Evolutionary conservation across 2,113 vertebrate genomes (phyloP).

Genomic region (Nanorana parkeri): DNA sequence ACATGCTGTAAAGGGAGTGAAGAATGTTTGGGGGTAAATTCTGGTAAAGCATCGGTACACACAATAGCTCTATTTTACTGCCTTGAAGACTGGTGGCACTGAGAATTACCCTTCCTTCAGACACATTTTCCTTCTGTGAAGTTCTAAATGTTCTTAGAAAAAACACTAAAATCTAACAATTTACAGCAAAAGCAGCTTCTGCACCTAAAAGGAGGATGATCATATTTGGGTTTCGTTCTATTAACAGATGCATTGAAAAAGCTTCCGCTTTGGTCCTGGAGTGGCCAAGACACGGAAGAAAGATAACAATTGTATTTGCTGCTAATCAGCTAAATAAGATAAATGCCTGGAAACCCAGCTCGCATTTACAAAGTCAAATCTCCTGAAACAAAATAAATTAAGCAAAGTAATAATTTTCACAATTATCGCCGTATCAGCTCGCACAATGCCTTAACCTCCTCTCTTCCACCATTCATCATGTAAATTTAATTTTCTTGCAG

Average conservation of each 20-base stretch:
- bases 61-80: too few relatives aligned
- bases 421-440: conserved; percentile 84
- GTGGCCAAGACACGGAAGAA: not conserved
- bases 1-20: too few relatives aligned
- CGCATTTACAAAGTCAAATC: conserved; percentile 71
- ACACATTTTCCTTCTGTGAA: too few relatives aligned
- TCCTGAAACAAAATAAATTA: conserved; percentile 85
- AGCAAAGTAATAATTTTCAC: conserved; percentile 80
- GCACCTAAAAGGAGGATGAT: not conserved
- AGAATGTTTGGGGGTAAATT: too few relatives aligned
- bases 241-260: conserved; percentile 28
- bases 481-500: conserved; percentile 90
- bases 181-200: not conserved
- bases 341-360: conserved; percentile 70
- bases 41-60: too few relatives aligned
- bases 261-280: not conserved
- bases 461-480: conserved; percentile 85
- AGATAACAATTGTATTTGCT: conserved; percentile 64
- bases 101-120: too few relatives aligned
- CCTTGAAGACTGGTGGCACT: too few relatives aligned
- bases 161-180: not conserved
- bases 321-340: conserved; percentile 72
- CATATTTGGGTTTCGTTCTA: not conserved
- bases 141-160: not conserved
- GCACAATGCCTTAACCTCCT: conserved; percentile 86